Evolutionary conservation across 1,140 invertebrate species (phyloP), one percentile per base, ranked within the genome.

Genomic region (Lepidurus apus): DNA sequence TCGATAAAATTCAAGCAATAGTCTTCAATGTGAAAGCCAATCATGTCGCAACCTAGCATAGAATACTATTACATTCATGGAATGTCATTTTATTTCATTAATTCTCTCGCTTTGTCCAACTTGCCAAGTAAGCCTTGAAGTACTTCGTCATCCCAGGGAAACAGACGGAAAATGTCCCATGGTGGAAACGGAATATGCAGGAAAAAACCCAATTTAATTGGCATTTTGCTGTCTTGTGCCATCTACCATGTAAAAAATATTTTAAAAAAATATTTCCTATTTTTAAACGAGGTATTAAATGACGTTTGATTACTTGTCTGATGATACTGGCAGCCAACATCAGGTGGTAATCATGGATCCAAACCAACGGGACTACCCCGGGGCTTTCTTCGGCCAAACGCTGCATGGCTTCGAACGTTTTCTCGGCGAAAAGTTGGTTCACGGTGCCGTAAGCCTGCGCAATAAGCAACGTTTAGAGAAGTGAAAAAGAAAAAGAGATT

Each of bases 1-100:
- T 96, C 94, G 7, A 96, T 93, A 82, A 96, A 96, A 84, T 96
- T 96, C 43, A 95, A 85, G 82, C 94, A 95, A 83, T 97, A 96
- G 82, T 95, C 94, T 77, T 93, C 91, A 80, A 95, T 95, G 82
- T 97, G 94, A 82, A 97, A 96, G 45, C 93, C 94, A 47, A 96
- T 92, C 90, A 96, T 92, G 84, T 96, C 94, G 84, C 93, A 95
- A 80, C 93, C 91, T 91, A 82, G 77, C 85, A 85, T 13, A 65
- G 6, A 75, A 75, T 3, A n/a, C n/a, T 2, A n/a, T 26, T 26
- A 26, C 1, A 26, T 73, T 73, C 65, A 73, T 3, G 24, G 42
- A 13, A 43, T 42, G 8, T 17, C n/a, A 17, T 75, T 75, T 42
- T 75, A 21, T 17, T 75, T 1, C 17, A 1, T 17, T 21, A 2